Evolutionary conservation across 2,113 vertebrate genomes (phyloP), one percentile per base, ranked within the genome.

Genomic region (Oriolus oriolus): DNA sequence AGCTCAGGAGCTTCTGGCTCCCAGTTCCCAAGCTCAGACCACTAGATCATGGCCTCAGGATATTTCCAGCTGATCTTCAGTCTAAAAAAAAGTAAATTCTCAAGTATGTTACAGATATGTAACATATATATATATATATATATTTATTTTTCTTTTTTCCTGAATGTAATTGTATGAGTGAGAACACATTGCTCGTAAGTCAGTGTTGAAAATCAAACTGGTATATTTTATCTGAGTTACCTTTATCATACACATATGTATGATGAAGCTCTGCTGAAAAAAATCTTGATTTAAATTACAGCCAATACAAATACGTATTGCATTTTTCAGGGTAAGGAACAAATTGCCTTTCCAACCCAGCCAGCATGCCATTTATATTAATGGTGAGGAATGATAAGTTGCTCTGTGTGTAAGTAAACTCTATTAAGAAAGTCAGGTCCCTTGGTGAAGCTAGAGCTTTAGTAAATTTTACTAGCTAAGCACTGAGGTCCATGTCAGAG

Each of bases 401-500:
- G 89, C 87, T 95, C 89, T 87, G 54, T 95, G 95, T 94, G 85
- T 96, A 97, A 97, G 97, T 97, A 98, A 97, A 97, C 95, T 97
- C 96, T 96, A 97, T 98, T 97, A 97, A 85, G 93, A 89, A 94
- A 97, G 93, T 95, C 90, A 95, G 16, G 63, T 97, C 97, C 96
- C 97, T 95, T 93, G 90, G 91, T 81, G 92, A 97, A 96, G 80
- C 76, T 86, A 77, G 86, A 96, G 96, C 94, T 84, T 97, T 92
- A 96, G 93, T 95, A 97, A 96, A 96, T 97, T 97, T 97, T 97
- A 96, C 96, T 91, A 94, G 96, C 95, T 96, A 95, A 97, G 95
- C 92, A 94, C n/a, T 92, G 90, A 97, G 91, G 65, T 94, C 86
- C 83, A 81, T 96, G 94, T 96, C 96, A 97, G 84, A 94, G 86